These are phyloP conservation scores for Mycteria americana DNA, from an alignment of 2,797 vertebrate species.

Conservation along the genomic window DNA sequence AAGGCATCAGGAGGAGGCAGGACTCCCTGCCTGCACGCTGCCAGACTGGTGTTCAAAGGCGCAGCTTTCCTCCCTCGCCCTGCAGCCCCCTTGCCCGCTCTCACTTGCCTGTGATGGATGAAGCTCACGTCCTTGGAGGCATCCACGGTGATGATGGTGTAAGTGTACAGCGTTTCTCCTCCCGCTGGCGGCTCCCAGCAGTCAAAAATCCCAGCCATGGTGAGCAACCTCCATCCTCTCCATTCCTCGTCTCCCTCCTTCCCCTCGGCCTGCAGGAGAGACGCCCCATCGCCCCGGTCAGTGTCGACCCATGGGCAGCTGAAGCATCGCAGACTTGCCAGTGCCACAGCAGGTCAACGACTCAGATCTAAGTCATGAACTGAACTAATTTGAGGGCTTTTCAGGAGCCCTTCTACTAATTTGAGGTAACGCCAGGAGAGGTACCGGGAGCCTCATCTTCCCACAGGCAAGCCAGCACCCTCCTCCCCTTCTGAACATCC, in stretches of 20 bases:
- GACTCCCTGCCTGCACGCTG: rapidly evolving
- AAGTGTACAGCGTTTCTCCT: slow-evolving; percentile 87
- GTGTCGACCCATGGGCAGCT: not conserved
- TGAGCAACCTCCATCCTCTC: slow-evolving; percentile 86
- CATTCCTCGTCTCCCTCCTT: slow-evolving; percentile 63
- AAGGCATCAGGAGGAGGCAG: not conserved
- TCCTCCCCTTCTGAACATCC: not conserved
- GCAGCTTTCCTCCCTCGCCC: not conserved
- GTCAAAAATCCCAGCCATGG: slow-evolving; percentile 96
- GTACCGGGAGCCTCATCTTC: not conserved
- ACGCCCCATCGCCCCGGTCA: not conserved
- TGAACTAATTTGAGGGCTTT: not conserved
- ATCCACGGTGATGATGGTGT: slow-evolving; percentile 90
- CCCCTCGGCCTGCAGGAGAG: slow-evolving; percentile 31
- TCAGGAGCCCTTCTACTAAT: not conserved
- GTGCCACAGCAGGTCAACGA: not conserved
- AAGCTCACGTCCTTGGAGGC: slow-evolving; percentile 82
- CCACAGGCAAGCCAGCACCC: not conserved
- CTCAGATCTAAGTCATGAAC: not conserved
- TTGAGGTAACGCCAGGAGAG: not conserved
- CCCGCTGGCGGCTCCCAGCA: slow-evolving; percentile 88
- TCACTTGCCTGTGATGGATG: slow-evolving; percentile 87
- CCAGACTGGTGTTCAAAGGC: not conserved
- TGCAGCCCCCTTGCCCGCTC: not conserved
- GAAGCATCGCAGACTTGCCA: not conserved